Evolutionary conservation across 2,888 invertebrate species (phyloP).

Genomic region (Branchipolynoe longqiensis): DNA sequence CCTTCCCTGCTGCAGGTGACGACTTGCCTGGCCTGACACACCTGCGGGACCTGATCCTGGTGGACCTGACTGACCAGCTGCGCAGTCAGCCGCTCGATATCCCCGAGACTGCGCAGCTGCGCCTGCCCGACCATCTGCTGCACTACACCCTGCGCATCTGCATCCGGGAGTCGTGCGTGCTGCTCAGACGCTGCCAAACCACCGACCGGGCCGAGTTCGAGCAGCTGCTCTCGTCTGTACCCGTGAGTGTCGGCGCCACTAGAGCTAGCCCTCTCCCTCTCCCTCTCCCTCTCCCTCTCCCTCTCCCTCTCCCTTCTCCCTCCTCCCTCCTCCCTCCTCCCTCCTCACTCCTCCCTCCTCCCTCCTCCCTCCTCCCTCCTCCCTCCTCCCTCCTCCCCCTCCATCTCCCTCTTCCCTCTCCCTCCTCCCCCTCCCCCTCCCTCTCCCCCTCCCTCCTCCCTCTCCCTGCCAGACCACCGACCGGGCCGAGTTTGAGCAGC

Average conservation of each 20-base stretch:
- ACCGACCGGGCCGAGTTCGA: conserved; percentile 71
- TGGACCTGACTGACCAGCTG: conserved; percentile 76
- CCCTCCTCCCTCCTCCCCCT: too few relatives aligned
- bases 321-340: too few relatives aligned
- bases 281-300: too few relatives aligned
- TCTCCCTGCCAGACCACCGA: conserved; percentile 70
- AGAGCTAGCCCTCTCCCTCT: too few relatives aligned
- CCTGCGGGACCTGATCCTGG: conserved; percentile 77
- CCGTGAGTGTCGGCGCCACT: conserved; percentile 72
- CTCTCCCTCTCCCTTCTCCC: too few relatives aligned
- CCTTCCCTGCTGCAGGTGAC: conserved; percentile 61
- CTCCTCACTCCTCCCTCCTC: too few relatives aligned
- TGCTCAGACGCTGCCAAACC: conserved; percentile 72
- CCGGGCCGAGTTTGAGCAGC: conserved; percentile 71
- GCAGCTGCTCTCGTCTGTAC: conserved; percentile 74
- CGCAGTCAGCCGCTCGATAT: conserved; percentile 70
- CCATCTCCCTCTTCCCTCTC: too few relatives aligned
- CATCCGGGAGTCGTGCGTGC: conserved; percentile 76
- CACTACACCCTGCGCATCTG: conserved; percentile 76
- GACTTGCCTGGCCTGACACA: conserved; percentile 65
- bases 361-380: too few relatives aligned
- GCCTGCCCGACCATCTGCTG: conserved; percentile 76
- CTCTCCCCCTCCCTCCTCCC: too few relatives aligned
- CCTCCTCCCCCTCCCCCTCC: too few relatives aligned
- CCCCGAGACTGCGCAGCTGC: conserved; percentile 69